Evolutionary conservation across 2,797 vertebrate species (phyloP).

Genomic region (Sebastes reedi): DNA sequence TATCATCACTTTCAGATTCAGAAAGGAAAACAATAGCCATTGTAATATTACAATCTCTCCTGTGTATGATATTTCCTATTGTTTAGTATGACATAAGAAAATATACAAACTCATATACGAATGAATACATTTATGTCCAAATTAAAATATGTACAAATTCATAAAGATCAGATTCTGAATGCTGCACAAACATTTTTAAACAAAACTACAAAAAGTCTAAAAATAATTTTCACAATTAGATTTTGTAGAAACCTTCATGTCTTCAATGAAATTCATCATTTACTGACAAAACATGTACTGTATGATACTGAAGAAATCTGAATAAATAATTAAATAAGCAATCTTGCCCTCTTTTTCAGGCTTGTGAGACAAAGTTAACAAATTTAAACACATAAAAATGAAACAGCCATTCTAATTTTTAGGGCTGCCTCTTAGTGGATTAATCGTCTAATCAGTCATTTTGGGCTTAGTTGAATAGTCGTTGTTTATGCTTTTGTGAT

Average conservation of each 20-base stretch:
- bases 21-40: not conserved
- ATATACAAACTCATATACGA: not conserved
- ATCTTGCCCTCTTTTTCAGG: not conserved
- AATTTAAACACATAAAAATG: not conserved
- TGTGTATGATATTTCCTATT: not conserved
- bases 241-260: not conserved
- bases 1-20: not conserved
- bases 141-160: not conserved
- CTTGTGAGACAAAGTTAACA: not conserved
- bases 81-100: not conserved
- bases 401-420: not conserved
- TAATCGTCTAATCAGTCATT: too few species aligned
- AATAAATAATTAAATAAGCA: not conserved
- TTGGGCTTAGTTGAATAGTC: too few species aligned
- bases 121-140: not conserved
- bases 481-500: too few species aligned
- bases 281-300: not conserved
- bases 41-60: not conserved
- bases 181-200: not conserved
- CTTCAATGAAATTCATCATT: not conserved
- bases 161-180: not conserved
- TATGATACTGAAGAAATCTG: not conserved
- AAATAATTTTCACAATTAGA: not conserved
- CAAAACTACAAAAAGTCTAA: not conserved
- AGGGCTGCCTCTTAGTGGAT: too few species aligned